Conservation (phyloP, 2,888 invertebrate genomes). For the Trissolcus brochymenae region DNA sequence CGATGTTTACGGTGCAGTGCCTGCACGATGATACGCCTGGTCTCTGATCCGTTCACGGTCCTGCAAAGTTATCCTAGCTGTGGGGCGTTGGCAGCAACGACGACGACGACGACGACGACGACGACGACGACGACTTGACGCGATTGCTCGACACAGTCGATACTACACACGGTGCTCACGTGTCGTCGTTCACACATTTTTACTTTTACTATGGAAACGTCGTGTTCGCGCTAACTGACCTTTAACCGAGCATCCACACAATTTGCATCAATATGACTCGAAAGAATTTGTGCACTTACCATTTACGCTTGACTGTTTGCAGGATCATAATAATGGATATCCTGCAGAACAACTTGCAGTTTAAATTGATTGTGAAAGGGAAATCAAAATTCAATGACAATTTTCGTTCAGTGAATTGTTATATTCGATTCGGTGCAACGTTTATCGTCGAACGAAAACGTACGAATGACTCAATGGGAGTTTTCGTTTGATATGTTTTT, state of each 20-base stretch:
- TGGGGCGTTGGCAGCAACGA: slow-evolving; percentile 58
- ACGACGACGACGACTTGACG: slow-evolving; percentile 54
- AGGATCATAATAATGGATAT: no score
- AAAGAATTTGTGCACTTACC: slow-evolving; percentile 13
- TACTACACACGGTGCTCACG: slow-evolving; percentile 48
- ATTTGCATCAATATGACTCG: slow-evolving; percentile 26
- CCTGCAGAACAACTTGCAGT: no score
- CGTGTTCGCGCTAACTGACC: slow-evolving; percentile 35
- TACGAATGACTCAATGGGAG: no score
- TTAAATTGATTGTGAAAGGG: no score
- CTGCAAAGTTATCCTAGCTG: slow-evolving; percentile 51
- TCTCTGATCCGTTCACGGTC: slow-evolving; percentile 48
- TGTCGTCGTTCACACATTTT: slow-evolving; percentile 56
- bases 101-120: slow-evolving; percentile 49
- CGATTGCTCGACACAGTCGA: slow-evolving; percentile 55
- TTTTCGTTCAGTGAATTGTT: no score
- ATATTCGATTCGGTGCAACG: no score
- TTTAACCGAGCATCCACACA: slow-evolving; percentile 39
- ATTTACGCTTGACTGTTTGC: no score
- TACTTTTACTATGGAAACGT: slow-evolving; percentile 45
- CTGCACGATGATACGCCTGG: slow-evolving; percentile 63
- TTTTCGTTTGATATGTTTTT: not conserved
- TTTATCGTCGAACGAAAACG: not conserved
- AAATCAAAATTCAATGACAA: no score
- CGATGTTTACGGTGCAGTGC: slow-evolving; percentile 72